Base-by-base conservation (phyloP, 2,113 vertebrate genomes). In the Turnix velox region DNA sequence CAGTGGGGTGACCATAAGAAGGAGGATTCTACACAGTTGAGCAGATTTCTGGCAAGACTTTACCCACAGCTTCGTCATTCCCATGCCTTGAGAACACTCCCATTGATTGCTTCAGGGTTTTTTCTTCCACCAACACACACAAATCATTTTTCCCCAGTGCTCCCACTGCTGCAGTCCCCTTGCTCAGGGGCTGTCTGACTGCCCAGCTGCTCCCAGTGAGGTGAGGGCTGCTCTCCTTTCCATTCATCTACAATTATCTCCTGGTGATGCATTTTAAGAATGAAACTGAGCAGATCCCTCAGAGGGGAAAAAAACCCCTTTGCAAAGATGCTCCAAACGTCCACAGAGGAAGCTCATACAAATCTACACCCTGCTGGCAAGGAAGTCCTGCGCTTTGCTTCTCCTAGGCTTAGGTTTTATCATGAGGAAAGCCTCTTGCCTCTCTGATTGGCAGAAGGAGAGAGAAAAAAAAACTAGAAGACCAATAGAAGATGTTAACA, bases 1-100 rank as follows among this genome's bases (percentile, higher is more conserved):
- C 65, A 87, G 74, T 18, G 66, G 93, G 90, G 86, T 94, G 87
- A 95, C 94, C 82, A 93, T 84, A 79, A 73, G 83, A 92, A 95
- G 30, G 6, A 46, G 73, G 72, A 84, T 48, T 87, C 92, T 77
- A 54, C 75, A 67, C 46, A 14, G 43, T 59, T 75, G 77, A 84
- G 67, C 49, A 46, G 76, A 49, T 78, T 87, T 84, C 61, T 25
- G 62, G 23, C 9, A 45, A 81, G 58, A 79, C 68, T 87, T 71
- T 62, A 58, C 77, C 85, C 88, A 28, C 30, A 45, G 49, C 59
- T 78, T 79, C 63, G 90, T 87, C 73, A n/a, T 25, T 79, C 49
- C 58, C 79, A 27, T 43, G 33, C 65, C 73, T 88, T 12, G 39
- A 78, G 88, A 88, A 79, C 39, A 15, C 4, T 25, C 14, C 52